Conservation (phyloP, 2,113 vertebrate genomes). For the Sminthopsis crassicaudata region DNA sequence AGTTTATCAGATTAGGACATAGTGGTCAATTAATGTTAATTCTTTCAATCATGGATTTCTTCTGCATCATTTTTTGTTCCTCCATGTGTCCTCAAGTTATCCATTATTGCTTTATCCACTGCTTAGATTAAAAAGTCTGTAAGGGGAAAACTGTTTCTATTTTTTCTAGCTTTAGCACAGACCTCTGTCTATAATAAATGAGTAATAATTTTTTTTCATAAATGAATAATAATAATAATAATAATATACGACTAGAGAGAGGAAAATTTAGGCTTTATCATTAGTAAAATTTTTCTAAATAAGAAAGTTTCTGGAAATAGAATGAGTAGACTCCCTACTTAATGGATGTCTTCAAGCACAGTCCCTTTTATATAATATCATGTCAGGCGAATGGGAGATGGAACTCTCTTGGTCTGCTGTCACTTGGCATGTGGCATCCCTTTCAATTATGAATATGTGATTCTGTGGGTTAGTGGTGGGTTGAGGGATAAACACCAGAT, state of each 20-base stretch:
- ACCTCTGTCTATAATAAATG: not conserved
- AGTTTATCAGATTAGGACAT: not conserved
- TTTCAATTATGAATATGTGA: not conserved
- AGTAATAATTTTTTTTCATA: not conserved
- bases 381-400: no score
- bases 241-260: not conserved
- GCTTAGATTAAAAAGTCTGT: not conserved
- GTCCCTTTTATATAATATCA: not conserved
- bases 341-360: not conserved
- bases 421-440: not conserved
- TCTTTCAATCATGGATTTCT: not conserved
- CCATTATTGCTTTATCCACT: not conserved
- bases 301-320: not conserved
- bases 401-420: not conserved
- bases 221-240: not conserved
- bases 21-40: not conserved
- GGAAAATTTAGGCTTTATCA: not conserved
- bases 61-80: not conserved
- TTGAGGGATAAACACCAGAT: not conserved
- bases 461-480: not conserved
- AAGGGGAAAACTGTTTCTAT: not conserved
- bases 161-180: not conserved
- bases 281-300: not conserved
- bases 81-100: not conserved
- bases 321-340: not conserved